Conservation (phyloP, 2,113 vertebrate genomes). For the Corythaeola cristata region DNA sequence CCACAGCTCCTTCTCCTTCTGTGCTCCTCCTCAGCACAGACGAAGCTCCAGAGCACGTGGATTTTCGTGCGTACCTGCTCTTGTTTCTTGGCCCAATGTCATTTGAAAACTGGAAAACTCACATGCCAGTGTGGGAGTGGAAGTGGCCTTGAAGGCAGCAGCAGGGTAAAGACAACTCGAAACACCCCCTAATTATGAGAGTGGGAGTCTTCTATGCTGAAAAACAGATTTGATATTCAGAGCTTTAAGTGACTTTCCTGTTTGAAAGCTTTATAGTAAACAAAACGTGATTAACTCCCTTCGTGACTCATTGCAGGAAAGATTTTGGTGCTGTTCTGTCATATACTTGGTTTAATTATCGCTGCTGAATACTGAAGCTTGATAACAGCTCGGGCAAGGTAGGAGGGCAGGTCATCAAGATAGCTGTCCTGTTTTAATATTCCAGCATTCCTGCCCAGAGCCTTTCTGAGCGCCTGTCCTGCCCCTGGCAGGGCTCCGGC, state of each 20-base stretch:
- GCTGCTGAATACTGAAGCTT: background rate
- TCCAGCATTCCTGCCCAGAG: background rate
- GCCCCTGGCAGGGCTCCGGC: constrained; percentile 6
- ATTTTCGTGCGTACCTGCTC: rapidly evolving
- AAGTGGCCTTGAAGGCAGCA: background rate
- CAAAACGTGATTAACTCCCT: background rate
- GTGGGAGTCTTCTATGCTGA: background rate
- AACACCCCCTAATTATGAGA: background rate
- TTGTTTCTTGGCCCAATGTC: background rate
- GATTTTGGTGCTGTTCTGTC: background rate
- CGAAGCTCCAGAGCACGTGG: rapidly evolving
- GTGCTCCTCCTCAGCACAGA: background rate
- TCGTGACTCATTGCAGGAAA: constrained; percentile 6
- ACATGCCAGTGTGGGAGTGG: background rate
- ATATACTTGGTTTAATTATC: background rate
- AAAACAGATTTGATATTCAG: background rate
- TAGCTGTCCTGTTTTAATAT: constrained; percentile 22
- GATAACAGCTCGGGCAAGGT: background rate
- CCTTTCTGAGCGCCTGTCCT: background rate
- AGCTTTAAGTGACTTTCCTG: background rate
- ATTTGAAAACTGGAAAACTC: background rate
- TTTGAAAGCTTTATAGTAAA: constrained; percentile 40
- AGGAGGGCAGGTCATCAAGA: constrained; percentile 61
- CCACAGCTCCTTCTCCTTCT: rapidly evolving
- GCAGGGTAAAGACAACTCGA: background rate